Percentiles rank a stretch among this genome's conserved stretches.
phyloP scores from a whole-genome alignment of 2,797 vertebrate species.

The Epinephelus coioides region DNA sequence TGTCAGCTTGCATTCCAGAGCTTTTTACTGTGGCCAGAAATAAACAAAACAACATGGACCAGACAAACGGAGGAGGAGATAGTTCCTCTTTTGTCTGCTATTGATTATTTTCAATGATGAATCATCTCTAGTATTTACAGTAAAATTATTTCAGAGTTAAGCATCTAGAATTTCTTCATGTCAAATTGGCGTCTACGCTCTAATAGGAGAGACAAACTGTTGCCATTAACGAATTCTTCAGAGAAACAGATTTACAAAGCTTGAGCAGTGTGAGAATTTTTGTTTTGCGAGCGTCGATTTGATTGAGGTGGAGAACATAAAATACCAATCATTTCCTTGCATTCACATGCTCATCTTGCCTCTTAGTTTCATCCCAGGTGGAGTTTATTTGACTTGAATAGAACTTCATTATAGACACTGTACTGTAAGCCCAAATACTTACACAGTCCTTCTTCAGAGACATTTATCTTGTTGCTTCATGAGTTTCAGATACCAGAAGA shows the following conservation, averaged over 20 bases:
- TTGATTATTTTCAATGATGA: slow-evolving; percentile 22
- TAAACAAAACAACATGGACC: slow-evolving; percentile 15
- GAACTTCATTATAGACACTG: background rate
- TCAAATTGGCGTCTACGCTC: background rate
- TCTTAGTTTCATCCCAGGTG: background rate
- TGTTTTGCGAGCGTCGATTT: background rate
- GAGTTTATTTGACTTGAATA: slow-evolving; percentile 2
- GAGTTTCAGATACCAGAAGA: background rate
- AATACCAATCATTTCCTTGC: background rate
- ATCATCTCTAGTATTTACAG: slow-evolving; percentile 10
- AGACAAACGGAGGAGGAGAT: background rate
- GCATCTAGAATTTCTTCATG: background rate
- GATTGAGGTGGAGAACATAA: slow-evolving; percentile 8
- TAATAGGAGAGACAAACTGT: background rate
- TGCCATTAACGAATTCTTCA: background rate
- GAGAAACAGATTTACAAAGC: background rate
- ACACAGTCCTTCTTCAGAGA: background rate
- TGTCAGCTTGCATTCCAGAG: slow-evolving; percentile 22
- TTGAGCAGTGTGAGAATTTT: background rate
- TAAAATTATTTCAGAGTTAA: background rate
- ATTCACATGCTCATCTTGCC: background rate
- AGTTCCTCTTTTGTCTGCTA: background rate
- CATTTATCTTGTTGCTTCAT: background rate
- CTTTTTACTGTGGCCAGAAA: slow-evolving; percentile 13
- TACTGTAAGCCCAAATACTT: background rate